A percentile compares a stretch with the other conserved stretches of the same genome.
Evolutionary conservation across 1,140 invertebrate species (phyloP).

Genomic region (Penaeus japonicus): DNA sequence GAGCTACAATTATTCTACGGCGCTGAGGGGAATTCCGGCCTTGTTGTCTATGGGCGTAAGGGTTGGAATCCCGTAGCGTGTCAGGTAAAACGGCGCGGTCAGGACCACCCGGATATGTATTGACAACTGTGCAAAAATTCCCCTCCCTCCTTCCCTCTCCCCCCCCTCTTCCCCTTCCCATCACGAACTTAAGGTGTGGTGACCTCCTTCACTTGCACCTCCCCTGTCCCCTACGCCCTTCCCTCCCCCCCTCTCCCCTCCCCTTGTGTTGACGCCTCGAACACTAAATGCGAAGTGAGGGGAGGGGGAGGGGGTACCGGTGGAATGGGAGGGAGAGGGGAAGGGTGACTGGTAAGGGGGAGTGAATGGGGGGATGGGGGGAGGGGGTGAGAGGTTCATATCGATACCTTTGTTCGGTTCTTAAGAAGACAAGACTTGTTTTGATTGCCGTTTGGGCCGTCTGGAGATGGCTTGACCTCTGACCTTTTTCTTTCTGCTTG

Average conservation of each 20-base stretch:
- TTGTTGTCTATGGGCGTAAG: neutral
- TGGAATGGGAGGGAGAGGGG: neutral
- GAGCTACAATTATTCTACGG: slow-evolving; percentile 3
- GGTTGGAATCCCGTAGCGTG: neutral
- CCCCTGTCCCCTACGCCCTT: neutral
- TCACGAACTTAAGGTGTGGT: neutral
- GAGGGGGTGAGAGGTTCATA: neutral
- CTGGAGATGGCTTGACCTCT: no score
- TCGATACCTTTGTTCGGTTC: no score
- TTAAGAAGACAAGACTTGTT: no score
- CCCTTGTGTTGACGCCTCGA: neutral
- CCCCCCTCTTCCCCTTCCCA: neutral
- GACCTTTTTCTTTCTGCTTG: no score
- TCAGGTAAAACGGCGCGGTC: neutral
- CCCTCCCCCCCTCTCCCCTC: neutral
- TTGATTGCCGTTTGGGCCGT: no score
- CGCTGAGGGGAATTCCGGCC: neutral
- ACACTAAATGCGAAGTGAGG: neutral
- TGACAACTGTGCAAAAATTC: slow-evolving; percentile 31
- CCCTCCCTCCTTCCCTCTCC: slow-evolving; percentile 1
- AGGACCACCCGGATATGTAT: slow-evolving; percentile 39
- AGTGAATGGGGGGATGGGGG: neutral
- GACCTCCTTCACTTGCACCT: neutral
- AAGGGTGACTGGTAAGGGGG: no score
- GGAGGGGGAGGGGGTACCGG: slow-evolving; percentile 2